Evolutionary conservation across 37 sponge, comb jelly and placozoan genomes (phyloP), one percentile per base, ranked within the genome.

Genomic region (Agelas oroides): DNA sequence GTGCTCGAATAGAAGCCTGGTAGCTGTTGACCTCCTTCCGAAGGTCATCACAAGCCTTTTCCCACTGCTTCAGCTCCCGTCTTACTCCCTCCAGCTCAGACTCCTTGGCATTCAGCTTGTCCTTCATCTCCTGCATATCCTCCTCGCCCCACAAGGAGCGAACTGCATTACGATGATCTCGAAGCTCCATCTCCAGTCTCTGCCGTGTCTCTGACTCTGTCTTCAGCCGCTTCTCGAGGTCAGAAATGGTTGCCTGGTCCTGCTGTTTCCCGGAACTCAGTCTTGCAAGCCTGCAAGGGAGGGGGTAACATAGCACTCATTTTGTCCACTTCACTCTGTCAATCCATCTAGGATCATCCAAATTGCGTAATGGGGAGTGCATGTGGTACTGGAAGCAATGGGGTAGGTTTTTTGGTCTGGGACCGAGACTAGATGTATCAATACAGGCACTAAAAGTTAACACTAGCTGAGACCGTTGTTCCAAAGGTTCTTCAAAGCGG

Each of bases 41-140:
- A 31, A 77, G 39, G 1, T 70, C 35, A 23, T 72, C 62, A 28
- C 33, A 1, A 24, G 21, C 6, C 23, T 58, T 72, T 16, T 55
- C 73, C 32, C 46, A 34, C 80, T 52, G 61, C 8, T n/a, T 27
- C 14, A 83, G 57, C 36, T 89, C 70, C 15, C 71, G 77, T 25
- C 27, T 28, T 12, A 59, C 0, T 30, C 23, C 25, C 8, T 89
- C 84, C 37, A 89, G 53, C 13, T 83, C 89, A 19, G 27, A 36
- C 63, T 89, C 89, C 30, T 36, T 62, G 27, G 28, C 39, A 17
- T 65, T 33, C 39, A 89, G 73, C 73, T 78, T 76, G 19, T 70
- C 84, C 69, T 89, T 83, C 23, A 89, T 72, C 34, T 83, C 79
- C 24, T 59, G 59, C 31, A 89, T 64, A 53, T 89, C 89, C 20